Evolutionary conservation across 2,888 invertebrate genomes (phyloP), one percentile per base, ranked within the genome.

Genomic region (Microctonus brassicae): DNA sequence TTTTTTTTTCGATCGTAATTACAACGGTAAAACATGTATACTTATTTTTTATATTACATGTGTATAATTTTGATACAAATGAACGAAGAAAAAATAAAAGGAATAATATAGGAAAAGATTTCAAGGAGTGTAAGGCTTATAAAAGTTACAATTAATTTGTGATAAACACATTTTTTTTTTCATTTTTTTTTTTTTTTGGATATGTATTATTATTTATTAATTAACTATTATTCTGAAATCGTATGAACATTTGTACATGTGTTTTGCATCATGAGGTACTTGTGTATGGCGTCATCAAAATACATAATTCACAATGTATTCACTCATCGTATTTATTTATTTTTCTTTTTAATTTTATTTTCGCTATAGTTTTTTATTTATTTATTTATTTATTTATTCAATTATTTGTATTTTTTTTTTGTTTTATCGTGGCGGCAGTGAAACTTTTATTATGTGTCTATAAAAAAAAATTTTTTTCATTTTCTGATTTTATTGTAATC

Each of bases 241-340:
- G 83, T 86, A 86, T 86, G 85, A 86, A 86, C 86, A 86, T 86
- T 86, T 86, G 86, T 86, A 86, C 86, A 86, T 86, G 84, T 86
- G 80, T 85, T 86, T 85, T 85, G 83, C 85, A 85, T 85, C 84
- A 84, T 86, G 86, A 86, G 86, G 86, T 86, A 86, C 85, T 86
- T 86, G 85, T 86, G 85, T 86, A 86, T 86, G 86, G 84, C 85
- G 81, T 85, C 82, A 79, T 81, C 84, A 82, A 82, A 83, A 85
- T 82, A 85, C 82, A 82, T 85, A 80, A 82, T 82, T 82, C 80
- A 80, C 78, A 77, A 76, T 76, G 76, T 78, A 72, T 74, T 74
- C 72, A 73, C 72, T 72, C 69, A 77, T 75, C 70, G 66, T 69
- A 63, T 68, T 70, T 66, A 60, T 39, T 68, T 71, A 52, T 39